Conservation (phyloP, 2,888 invertebrate genomes). For the Enchytraeus crypticus region DNA sequence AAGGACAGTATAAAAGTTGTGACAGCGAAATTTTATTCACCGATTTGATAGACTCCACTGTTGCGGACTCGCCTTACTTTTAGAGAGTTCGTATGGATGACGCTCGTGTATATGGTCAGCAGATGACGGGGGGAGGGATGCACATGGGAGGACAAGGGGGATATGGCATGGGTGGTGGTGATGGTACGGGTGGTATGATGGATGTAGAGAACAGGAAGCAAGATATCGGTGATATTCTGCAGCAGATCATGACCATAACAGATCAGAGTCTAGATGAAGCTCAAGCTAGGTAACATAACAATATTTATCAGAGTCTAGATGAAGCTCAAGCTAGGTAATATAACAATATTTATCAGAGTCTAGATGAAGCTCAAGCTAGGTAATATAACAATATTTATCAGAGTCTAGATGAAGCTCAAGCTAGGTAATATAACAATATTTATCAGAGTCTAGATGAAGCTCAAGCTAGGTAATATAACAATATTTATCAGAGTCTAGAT, state of each 20-base stretch:
- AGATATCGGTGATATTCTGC: conserved; percentile 92
- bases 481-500: no score
- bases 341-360: no score
- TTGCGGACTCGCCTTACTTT: no score
- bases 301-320: neutral
- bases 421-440: neutral
- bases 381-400: no score
- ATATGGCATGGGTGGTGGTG: neutral
- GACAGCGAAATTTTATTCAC: no score
- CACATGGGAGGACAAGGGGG: neutral
- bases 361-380: no score
- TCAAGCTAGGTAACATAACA: conserved; percentile 63
- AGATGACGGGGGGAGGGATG: neutral
- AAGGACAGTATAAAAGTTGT: no score
- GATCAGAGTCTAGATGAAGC: conserved; percentile 97
- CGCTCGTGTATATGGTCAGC: neutral
- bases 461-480: no score
- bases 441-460: neutral
- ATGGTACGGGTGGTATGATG: neutral
- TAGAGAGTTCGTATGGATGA: conserved; percentile 3
- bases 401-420: neutral
- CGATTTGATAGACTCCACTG: no score
- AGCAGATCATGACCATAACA: conserved; percentile 98
- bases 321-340: no score
- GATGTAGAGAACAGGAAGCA: conserved; percentile 51